These are phyloP conservation scores for Paracentrotus lividus DNA, from an alignment of 53 echinoderm and acorn worm genomes.

Conservation along the genomic window DNA sequence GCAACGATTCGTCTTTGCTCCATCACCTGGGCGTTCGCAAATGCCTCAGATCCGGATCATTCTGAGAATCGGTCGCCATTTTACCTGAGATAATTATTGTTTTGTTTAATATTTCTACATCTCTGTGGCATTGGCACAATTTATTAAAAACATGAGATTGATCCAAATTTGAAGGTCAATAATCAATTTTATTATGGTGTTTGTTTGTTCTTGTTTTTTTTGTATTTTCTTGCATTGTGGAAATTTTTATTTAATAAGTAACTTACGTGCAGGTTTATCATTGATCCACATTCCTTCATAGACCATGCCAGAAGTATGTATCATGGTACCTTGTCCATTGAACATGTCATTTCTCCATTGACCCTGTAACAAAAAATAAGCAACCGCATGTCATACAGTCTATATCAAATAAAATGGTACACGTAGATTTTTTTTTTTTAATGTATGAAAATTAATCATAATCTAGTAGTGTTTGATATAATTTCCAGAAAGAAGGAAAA, in stretches of 20 bases:
- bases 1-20: conserved; percentile 36
- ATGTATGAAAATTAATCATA: too few relatives aligned
- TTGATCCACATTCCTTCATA: conserved; percentile 99
- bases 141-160: background rate
- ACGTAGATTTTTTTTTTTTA: too few relatives aligned
- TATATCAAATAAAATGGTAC: too few relatives aligned
- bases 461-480: too few relatives aligned
- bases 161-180: background rate
- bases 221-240: too few relatives aligned
- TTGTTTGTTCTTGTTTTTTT: too few relatives aligned
- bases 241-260: background rate
- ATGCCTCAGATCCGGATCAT: background rate
- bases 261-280: conserved; percentile 89
- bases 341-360: conserved; percentile 98
- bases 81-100: background rate
- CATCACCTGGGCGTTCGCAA: conserved; percentile 46
- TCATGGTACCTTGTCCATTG: conserved; percentile 93
- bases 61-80: background rate
- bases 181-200: background rate
- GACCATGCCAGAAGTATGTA: conserved; percentile 90
- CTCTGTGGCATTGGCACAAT: background rate
- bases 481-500: too few relatives aligned
- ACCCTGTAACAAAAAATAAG: conserved; percentile 73
- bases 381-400: too few relatives aligned
- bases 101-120: conserved; percentile 15